Evolutionary conservation across 2,113 vertebrate species (phyloP), one percentile per base, ranked within the genome.

Genomic region (Perognathus longimembris): DNA sequence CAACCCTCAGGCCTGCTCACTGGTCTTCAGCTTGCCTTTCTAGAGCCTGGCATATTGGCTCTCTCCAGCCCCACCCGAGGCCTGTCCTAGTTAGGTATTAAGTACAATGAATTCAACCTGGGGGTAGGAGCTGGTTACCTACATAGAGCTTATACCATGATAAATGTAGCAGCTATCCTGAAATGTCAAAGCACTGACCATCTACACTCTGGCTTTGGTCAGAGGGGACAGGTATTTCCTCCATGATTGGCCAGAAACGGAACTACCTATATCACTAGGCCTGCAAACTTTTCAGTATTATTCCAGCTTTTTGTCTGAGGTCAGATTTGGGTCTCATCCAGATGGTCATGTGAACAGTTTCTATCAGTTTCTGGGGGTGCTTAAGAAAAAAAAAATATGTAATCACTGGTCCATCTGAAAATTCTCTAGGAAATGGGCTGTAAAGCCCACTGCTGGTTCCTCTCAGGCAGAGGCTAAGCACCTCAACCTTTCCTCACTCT

Each of bases 331-430:
- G n/a, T 34, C 78, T 80, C 74, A 84, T 57, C 3, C 12, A 6
- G n/a, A 71, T 50, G 32, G 69, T 59, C 50, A 54, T 5, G 18
- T 83, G 74, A 89, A 70, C 42, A 76, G 40, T 54, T 66, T 77
- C 59, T 81, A 30, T 78, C 54, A 77, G 67, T 18, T 59, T 57
- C 73, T 3, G 0, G 17, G 45, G 45, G 54, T 59, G 59, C 76
- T 88, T 84, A 40, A 61, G 64, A 75, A 95, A 18, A 94, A 34
- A 71, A 89, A 70, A 89, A 70, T 50, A 90, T 94, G 77, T 82
- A 93, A 89, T 86, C 92, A 88, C 11, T 57, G 59, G 78, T 54
- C 87, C 87, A 50, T 74, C 7, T 63, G 80, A 95, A 94, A 94
- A 88, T 70, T 81, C 74, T 71, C 88, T 75, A 80, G 82, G 90